Conservation (phyloP, 2,113 vertebrate species). For the Brachyistius frenatus region DNA sequence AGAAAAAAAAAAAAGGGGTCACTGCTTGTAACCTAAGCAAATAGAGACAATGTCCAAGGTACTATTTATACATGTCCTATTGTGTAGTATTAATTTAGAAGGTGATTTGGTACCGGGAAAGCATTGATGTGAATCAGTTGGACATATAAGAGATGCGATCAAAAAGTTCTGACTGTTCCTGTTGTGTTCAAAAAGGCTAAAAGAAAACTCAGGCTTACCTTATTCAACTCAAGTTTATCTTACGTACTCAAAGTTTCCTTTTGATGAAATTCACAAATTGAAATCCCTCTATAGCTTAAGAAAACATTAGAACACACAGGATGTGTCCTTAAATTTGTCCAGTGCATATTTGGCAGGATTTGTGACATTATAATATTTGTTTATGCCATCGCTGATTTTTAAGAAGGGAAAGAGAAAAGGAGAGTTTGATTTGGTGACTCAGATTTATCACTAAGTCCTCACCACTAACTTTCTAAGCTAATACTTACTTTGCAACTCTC, state of each 20-base stretch:
- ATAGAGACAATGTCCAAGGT: slow-evolving; percentile 17
- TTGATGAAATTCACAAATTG: slow-evolving; percentile 42
- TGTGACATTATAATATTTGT: too few relatives aligned
- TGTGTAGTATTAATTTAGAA: background rate
- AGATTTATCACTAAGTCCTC: slow-evolving; percentile 10
- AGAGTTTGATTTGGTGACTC: slow-evolving; percentile 33
- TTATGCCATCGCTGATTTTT: slow-evolving; percentile 14
- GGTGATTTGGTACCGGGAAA: background rate
- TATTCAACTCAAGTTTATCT: too few relatives aligned
- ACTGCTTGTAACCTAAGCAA: slow-evolving; percentile 24
- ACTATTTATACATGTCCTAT: background rate
- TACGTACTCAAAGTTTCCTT: background rate
- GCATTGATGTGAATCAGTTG: background rate
- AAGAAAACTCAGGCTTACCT: too few relatives aligned
- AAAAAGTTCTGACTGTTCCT: too few relatives aligned
- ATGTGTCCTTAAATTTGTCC: slow-evolving; percentile 3
- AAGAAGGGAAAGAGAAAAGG: slow-evolving; percentile 26
- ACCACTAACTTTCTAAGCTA: slow-evolving; percentile 31
- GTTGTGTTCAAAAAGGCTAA: too few relatives aligned
- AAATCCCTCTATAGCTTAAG: background rate
- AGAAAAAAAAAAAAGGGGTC: slow-evolving; percentile 50
- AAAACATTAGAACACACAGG: background rate
- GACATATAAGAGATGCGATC: background rate
- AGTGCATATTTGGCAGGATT: background rate
- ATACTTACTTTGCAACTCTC: slow-evolving; percentile 33